phyloP scores from a whole-genome alignment of 2,888 invertebrate genomes.

The Drosophila testacea region DNA sequence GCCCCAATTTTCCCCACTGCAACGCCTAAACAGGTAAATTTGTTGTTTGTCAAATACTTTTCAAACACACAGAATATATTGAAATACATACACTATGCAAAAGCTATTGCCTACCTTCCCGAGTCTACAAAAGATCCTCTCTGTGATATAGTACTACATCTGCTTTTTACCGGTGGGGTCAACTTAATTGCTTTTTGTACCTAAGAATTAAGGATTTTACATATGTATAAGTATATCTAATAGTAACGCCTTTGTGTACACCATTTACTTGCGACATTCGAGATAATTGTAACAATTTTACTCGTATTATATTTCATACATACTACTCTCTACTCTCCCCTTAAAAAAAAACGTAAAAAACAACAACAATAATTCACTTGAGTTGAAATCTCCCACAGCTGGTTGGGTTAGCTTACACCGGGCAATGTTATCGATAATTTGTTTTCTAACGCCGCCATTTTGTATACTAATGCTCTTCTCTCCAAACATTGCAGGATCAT shows the following conservation, averaged over 20 bases:
- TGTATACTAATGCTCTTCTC: slow-evolving; percentile 33
- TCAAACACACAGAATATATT: slow-evolving; percentile 10
- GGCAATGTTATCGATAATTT: slow-evolving; percentile 20
- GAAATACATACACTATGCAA: slow-evolving; percentile 3
- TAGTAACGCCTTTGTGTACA: slow-evolving; percentile 10
- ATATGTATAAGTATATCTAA: slow-evolving; percentile 1
- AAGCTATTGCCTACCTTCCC: neutral
- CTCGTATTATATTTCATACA: slow-evolving; percentile 21
- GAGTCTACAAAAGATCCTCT: neutral
- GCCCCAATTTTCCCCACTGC: slow-evolving; percentile 2
- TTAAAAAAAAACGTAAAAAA: neutral
- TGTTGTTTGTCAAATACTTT: slow-evolving; percentile 25
- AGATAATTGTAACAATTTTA: slow-evolving; percentile 20
- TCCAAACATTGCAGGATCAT: slow-evolving; percentile 42
- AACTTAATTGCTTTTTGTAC: slow-evolving; percentile 14
- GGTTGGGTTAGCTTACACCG: slow-evolving; percentile 23
- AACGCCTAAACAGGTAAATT: slow-evolving; percentile 33
- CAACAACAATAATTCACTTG: slow-evolving; percentile 16
- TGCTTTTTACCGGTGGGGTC: slow-evolving; percentile 14
- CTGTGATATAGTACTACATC: neutral
- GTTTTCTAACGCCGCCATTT: neutral
- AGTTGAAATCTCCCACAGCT: slow-evolving; percentile 18
- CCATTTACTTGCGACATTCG: slow-evolving; percentile 22
- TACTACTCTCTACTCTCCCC: slow-evolving; percentile 17
- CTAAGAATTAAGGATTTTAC: neutral